Evolutionary conservation across 2,113 vertebrate species (phyloP).

Genomic region (Penelope pileata): DNA sequence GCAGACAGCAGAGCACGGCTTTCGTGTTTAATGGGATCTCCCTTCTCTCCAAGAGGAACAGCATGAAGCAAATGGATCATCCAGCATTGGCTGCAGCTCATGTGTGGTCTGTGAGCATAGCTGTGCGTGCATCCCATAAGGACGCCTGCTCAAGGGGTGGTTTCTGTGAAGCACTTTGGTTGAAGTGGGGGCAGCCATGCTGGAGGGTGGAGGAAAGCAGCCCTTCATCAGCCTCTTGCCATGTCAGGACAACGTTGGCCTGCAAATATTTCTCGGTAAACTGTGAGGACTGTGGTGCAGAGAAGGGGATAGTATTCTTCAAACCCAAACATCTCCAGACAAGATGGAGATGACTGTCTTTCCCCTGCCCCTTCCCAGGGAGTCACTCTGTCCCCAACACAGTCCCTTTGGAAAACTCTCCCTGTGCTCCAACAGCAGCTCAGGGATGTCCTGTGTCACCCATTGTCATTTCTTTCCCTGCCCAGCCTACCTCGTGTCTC

Average conservation of each 20-base stretch:
- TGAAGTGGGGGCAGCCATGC: not conserved
- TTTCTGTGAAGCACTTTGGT: not conserved
- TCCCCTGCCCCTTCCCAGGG: not conserved
- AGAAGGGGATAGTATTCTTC: not conserved
- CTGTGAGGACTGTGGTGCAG: rapidly evolving
- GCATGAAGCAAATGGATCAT: not conserved
- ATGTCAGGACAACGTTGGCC: not conserved
- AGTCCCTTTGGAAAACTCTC: not conserved
- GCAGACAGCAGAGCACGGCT: not conserved
- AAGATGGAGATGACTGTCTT: not conserved
- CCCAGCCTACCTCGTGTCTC: not conserved
- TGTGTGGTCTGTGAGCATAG: not conserved
- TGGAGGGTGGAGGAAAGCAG: not conserved
- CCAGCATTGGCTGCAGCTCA: not conserved
- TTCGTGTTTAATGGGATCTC: not conserved
- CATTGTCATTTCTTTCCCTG: not conserved
- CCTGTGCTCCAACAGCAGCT: not conserved
- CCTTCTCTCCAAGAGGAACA: not conserved
- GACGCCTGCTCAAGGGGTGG: not conserved
- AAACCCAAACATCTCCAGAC: not conserved
- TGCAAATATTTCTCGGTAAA: not conserved
- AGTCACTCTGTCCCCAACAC: not conserved
- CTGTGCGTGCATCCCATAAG: not conserved
- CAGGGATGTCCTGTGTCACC: too few relatives aligned
- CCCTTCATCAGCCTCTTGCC: not conserved